A percentile compares a stretch with the other conserved stretches of the same genome.
These are phyloP conservation scores for Orius insidiosus DNA, from an alignment of 1,140 invertebrate species.

Conservation along the genomic window DNA sequence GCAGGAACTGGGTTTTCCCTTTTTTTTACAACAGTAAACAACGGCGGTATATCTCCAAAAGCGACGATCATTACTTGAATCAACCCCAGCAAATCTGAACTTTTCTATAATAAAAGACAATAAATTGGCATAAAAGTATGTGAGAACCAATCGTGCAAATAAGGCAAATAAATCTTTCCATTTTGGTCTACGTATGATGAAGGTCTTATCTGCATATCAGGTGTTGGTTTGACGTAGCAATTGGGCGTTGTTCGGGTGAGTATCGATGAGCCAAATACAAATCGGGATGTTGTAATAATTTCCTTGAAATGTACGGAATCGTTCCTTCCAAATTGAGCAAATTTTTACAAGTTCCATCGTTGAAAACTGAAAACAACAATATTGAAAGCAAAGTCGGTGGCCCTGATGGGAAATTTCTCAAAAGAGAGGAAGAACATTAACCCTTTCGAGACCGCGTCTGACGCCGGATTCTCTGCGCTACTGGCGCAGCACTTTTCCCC, in stretches of 20 bases:
- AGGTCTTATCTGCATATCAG: conserved; percentile 88
- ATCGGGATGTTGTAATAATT: conserved; percentile 88
- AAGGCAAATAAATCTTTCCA: conserved; percentile 93
- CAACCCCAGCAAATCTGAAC: conserved; percentile 66
- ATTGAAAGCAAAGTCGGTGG: conserved; percentile 4
- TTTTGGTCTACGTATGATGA: conserved; percentile 87
- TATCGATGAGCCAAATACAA: conserved; percentile 90
- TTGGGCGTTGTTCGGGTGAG: conserved; percentile 95
- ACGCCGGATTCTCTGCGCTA: too few species aligned
- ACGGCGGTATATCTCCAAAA: conserved; percentile 90
- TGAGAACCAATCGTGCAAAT: conserved; percentile 79
- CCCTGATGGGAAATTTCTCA: too few species aligned
- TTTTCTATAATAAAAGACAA: conserved; percentile 34
- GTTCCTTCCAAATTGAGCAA: conserved; percentile 77
- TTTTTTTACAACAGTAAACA: conserved; percentile 65
- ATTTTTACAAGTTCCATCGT: conserved; percentile 69
- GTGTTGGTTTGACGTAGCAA: conserved; percentile 90
- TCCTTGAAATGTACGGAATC: conserved; percentile 80
- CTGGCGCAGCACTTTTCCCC: too few species aligned
- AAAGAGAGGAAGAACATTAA: too few species aligned
- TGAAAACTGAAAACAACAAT: conserved; percentile 54
- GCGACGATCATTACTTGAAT: conserved; percentile 83
- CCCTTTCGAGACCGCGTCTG: too few species aligned
- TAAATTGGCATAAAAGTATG: too few species aligned
- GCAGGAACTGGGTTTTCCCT: conserved; percentile 28